Percentiles rank a stretch among this genome's conserved stretches.
These are phyloP conservation scores for Phorcus lineatus DNA, from an alignment of 2,888 invertebrate species.

Conservation along the genomic window DNA sequence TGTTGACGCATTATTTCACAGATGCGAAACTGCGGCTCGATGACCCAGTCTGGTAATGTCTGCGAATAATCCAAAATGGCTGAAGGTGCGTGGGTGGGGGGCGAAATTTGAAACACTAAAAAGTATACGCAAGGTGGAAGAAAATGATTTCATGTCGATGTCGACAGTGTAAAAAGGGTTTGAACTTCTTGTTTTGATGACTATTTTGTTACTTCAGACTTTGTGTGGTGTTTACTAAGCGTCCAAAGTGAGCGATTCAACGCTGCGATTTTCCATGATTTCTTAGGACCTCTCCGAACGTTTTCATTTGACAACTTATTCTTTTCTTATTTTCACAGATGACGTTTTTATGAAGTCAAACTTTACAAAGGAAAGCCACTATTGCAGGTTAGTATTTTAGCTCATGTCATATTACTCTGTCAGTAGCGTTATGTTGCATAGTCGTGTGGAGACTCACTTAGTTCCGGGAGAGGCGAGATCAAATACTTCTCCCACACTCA, in stretches of 20 bases:
- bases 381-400: background rate
- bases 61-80: conserved; percentile 25
- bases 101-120: conserved; percentile 30
- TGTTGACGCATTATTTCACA: background rate
- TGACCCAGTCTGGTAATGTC: conserved; percentile 8
- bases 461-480: no score
- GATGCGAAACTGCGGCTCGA: conserved; percentile 8
- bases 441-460: no score
- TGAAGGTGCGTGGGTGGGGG: conserved; percentile 32
- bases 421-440: no score
- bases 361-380: background rate
- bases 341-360: background rate
- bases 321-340: background rate
- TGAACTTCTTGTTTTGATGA: background rate
- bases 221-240: background rate
- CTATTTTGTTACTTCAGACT: background rate
- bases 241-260: conserved; percentile 10
- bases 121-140: conserved; percentile 5
- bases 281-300: background rate
- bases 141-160: background rate
- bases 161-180: background rate
- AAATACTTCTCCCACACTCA: no score
- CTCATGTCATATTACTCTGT: background rate
- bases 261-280: background rate
- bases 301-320: background rate